These are phyloP conservation scores for Leptobrachium leishanense DNA, from an alignment of 2,113 vertebrate species.

Conservation along the genomic window DNA sequence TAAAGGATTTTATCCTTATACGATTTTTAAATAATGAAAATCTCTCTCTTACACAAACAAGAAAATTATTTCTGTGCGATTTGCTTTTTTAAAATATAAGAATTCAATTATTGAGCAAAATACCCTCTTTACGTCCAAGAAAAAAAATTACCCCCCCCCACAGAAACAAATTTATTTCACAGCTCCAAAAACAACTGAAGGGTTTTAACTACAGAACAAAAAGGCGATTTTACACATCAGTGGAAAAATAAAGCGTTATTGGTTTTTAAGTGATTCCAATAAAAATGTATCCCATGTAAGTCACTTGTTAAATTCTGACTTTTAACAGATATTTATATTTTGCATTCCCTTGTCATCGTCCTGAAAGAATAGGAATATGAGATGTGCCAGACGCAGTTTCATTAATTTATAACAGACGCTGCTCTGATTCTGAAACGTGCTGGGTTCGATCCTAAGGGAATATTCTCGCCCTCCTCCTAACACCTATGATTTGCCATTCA, in stretches of 20 bases:
- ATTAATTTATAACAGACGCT: constrained; percentile 49
- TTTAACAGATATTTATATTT: constrained; percentile 50
- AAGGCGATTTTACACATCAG: constrained; percentile 37
- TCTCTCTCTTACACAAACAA: no score
- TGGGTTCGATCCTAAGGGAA: constrained; percentile 41
- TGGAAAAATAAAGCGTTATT: constrained; percentile 42
- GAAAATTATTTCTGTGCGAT: no score
- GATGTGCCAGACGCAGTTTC: constrained; percentile 42
- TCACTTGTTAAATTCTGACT: constrained; percentile 47
- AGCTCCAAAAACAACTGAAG: constrained; percentile 32
- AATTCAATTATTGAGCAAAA: no score
- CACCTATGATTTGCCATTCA: constrained; percentile 47
- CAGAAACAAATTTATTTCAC: constrained; percentile 14
- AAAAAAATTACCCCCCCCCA: background rate
- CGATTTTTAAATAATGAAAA: no score
- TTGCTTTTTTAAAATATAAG: no score
- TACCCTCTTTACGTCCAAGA: no score
- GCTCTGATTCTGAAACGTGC: constrained; percentile 46
- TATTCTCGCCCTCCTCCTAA: constrained; percentile 39
- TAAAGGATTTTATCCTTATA: no score
- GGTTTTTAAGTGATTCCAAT: constrained; percentile 46
- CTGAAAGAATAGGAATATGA: constrained; percentile 47
- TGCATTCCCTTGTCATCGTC: constrained; percentile 48
- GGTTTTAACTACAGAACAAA: constrained; percentile 27
- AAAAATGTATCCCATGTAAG: constrained; percentile 47